Evolutionary conservation across 1,140 invertebrate species (phyloP).

Genomic region (Plodia interpunctella): DNA sequence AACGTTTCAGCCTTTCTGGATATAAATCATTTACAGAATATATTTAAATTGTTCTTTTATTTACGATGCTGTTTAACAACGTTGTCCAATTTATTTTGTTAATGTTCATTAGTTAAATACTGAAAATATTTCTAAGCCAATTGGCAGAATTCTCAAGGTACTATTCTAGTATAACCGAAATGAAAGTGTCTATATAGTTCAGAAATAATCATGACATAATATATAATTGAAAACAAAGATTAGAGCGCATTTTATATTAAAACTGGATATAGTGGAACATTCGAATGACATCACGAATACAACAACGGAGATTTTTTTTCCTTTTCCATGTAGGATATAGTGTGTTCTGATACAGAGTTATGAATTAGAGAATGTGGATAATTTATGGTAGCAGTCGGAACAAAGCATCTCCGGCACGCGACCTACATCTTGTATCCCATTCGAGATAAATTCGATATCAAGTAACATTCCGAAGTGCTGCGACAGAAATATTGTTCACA

Average conservation of each 20-base stretch:
- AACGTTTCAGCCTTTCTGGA: constrained; percentile 38
- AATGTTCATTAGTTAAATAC: too few relatives aligned
- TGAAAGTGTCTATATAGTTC: too few relatives aligned
- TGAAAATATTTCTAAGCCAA: too few relatives aligned
- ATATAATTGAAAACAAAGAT: too few relatives aligned
- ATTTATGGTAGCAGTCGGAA: constrained; percentile 41
- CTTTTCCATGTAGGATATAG: constrained; percentile 11
- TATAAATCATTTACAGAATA: constrained; percentile 34
- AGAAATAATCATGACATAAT: too few relatives aligned
- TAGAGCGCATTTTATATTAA: too few relatives aligned
- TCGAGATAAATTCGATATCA: constrained; percentile 30
- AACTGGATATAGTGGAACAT: too few relatives aligned
- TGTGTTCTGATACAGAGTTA: constrained; percentile 42
- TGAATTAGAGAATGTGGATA: constrained; percentile 50
- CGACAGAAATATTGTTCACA: too few relatives aligned
- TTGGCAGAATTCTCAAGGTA: too few relatives aligned
- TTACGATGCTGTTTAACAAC: neutral
- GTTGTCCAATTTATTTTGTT: constrained; percentile 3
- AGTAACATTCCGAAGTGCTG: too few relatives aligned
- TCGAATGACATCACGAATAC: neutral
- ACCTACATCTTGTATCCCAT: constrained; percentile 39
- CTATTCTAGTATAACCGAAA: too few relatives aligned
- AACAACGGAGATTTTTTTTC: constrained; percentile 17
- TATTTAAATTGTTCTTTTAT: too few relatives aligned
- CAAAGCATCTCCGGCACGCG: constrained; percentile 45